Evolutionary conservation across 2,113 vertebrate genomes (phyloP).

Genomic region (Tinamus guttatus): DNA sequence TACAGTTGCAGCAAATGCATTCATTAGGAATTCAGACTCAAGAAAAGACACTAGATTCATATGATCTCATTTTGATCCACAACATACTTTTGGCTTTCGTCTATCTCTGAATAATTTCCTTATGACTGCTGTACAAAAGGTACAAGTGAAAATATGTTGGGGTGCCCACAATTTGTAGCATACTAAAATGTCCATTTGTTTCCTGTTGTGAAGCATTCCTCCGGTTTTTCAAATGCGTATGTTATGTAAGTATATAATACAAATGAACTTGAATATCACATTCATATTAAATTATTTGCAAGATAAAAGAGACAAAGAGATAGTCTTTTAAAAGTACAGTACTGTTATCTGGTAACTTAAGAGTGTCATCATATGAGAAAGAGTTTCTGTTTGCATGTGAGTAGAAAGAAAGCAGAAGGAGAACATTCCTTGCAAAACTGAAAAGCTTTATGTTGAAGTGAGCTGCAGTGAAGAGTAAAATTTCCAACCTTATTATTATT

Average conservation of each 20-base stretch:
- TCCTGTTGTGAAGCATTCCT: background rate
- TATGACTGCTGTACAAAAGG: background rate
- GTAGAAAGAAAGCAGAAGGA: background rate
- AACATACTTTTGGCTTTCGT: background rate
- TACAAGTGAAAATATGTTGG: background rate
- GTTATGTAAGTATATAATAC: background rate
- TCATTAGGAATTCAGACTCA: accelerated
- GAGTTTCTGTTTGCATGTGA: background rate
- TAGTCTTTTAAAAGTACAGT: background rate
- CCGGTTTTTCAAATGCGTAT: background rate
- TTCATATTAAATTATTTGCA: background rate
- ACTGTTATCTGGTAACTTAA: background rate
- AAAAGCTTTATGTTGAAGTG: background rate
- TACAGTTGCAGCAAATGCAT: background rate
- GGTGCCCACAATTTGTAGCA: background rate
- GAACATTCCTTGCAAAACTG: background rate
- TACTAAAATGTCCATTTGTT: too few species aligned
- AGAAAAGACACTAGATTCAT: background rate
- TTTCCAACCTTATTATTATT: background rate
- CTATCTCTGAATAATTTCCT: background rate
- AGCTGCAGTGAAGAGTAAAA: background rate
- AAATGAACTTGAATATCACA: background rate
- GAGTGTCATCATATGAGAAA: background rate
- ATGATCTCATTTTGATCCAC: background rate
- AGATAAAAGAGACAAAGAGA: background rate